Evolutionary conservation across 2,797 vertebrate species (phyloP), one percentile per base, ranked within the genome.

Genomic region (Pipistrellus pygmaeus): DNA sequence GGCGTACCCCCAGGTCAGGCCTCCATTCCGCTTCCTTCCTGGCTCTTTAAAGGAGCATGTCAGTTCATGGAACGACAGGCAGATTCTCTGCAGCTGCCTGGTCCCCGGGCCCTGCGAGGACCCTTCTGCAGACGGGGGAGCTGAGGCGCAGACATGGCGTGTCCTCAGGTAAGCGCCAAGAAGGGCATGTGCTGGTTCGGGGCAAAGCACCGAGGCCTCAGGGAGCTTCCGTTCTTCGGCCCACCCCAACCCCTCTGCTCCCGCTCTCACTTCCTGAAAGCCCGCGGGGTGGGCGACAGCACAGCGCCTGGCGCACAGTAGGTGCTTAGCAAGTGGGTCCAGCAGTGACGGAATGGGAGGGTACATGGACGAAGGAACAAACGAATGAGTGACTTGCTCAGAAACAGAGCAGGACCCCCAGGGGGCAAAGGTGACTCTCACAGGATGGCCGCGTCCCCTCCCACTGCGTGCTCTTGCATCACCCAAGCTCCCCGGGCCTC

Each of bases 321-420:
- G 17, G 10, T 25, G 23, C 12, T 38, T 11, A 41, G 44, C 13
- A 27, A 64, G 17, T 18, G 17, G 41, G 20, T 6, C 30, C 62
- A 55, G 6, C 32, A 25, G 30, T 9, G 32, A 25, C 3, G 21
- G 41, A 30, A 35, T 21, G 60, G 1, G 46, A 53, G 38, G 64
- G 21, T 0, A 7, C 20, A n/a, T 0, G 5, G 35, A 18, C 3
- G 8, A 51, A 17, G 2, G 64, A 62, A 48, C 0, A n/a, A 41
- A 69, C 12, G 4, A 35, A 57, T 0, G 48, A 21, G 1, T 0
- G 2, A 7, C n/a, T 30, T 1, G 25, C 25, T 72, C 14, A 5
- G 21, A 13, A 21, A 25, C 23, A 35, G n/a, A 55, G 48, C 3
- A 41, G 21, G 62, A n/a, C 3, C 20, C 20, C 38, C 15, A 2